A percentile compares a stretch with the other conserved stretches of the same genome.
phyloP scores from a whole-genome alignment of 2,113 vertebrate species.

The Osmerus eperlanus region DNA sequence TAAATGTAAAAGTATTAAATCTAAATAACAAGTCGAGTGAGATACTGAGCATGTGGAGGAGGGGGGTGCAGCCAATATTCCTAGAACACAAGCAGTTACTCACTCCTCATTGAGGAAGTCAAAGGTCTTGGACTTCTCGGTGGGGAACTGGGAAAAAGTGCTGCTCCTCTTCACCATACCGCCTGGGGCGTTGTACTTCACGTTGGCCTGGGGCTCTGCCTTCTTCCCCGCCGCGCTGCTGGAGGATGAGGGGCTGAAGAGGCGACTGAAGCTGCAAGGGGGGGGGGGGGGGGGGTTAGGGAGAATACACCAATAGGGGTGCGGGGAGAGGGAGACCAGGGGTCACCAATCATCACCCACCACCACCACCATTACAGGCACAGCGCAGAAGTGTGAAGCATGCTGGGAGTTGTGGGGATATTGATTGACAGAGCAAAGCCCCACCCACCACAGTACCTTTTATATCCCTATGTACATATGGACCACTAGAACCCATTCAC shows the following conservation, averaged over 20 bases:
- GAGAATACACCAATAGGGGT: slow-evolving; percentile 35
- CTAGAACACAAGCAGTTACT: slow-evolving; percentile 49
- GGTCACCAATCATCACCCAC: slow-evolving; percentile 13
- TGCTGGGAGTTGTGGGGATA: slow-evolving; percentile 45
- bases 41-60: neutral
- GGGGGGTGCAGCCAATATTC: neutral
- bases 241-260: slow-evolving; percentile 88
- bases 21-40: too few species aligned
- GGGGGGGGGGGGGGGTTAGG: slow-evolving; percentile 34
- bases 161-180: slow-evolving; percentile 72
- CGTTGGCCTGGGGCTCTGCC: slow-evolving; percentile 80
- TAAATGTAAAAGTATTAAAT: too few species aligned
- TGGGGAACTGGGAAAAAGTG: slow-evolving; percentile 93
- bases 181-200: slow-evolving; percentile 86
- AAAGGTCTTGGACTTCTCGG: slow-evolving; percentile 84
- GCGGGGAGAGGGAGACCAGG: slow-evolving; percentile 15
- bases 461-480: too few species aligned
- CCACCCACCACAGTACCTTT: neutral
- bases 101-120: slow-evolving; percentile 98
- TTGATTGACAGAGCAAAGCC: slow-evolving; percentile 4
- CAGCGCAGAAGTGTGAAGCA: slow-evolving; percentile 42
- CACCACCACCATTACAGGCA: slow-evolving; percentile 33
- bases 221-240: slow-evolving; percentile 81
- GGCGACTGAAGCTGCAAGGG: slow-evolving; percentile 87
- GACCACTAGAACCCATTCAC: neutral